Evolutionary conservation across 2,888 invertebrate species (phyloP), one percentile per base, ranked within the genome.

Genomic region (Chymomyza amoena): DNA sequence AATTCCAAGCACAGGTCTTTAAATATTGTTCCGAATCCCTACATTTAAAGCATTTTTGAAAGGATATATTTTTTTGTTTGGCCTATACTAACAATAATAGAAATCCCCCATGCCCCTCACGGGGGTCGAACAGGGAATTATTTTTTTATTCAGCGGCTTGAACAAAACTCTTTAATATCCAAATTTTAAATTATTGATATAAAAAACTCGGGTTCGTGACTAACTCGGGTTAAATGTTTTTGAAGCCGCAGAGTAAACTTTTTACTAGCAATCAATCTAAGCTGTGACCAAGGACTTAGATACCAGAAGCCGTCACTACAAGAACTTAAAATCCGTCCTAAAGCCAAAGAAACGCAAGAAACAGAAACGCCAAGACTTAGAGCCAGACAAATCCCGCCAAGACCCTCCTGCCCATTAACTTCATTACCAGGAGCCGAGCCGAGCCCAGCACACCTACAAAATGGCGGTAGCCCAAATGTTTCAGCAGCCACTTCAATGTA

Each of bases 401-500:
- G 64, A 76, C 66, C 69, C 62, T 45, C 69, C 65, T 71, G 62
- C 66, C 70, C 61, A 45, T 62, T 62, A 69, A 59, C 39, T 45
- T 78, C 77, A 77, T 77, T 77, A 77, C 78, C 59, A 69, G 45
- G 61, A 64, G 68, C 64, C 64, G 20, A 54, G 16, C 54, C 39
- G 61, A 61, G 68, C 66, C 64, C 10, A 54, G 7, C 54, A 10
- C 57, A 57, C 57, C 54, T 54, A 54, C 54, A 54, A 54, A 57
- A 57, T 25, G 57, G 20, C 28, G 15, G 66, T 67, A 69, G 66
- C 71, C 66, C 57, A 69, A 80, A 74, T 78, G 70, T 75, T 77
- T 64, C 74, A 71, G 69, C 71, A 74, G 79, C 80, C 73, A 80
- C 82, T 82, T 82, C 72, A 81, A 66, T 71, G 75, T 80, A 81